Evolutionary conservation across 1,140 invertebrate species (phyloP).

Genomic region (Geopemphigus sp.): DNA sequence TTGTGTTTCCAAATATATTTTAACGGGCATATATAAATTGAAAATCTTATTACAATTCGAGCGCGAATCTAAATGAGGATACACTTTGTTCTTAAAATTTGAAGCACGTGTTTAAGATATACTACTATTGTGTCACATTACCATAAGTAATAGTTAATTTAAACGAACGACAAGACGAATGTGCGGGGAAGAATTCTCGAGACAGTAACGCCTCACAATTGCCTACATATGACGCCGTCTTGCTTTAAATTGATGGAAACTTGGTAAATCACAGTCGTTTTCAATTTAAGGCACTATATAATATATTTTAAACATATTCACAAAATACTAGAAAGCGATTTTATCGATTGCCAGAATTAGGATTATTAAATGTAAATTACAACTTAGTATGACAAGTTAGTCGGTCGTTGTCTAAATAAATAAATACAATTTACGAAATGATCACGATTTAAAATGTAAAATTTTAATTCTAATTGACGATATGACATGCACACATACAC

Average conservation of each 20-base stretch:
- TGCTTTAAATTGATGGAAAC: conserved; percentile 3
- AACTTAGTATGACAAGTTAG: neutral
- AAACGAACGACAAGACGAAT: conserved; percentile 10
- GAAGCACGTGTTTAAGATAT: neutral
- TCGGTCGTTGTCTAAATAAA: too few species aligned
- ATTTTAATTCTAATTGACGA: too few species aligned
- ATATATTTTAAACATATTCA: neutral
- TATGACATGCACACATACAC: too few species aligned
- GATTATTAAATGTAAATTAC: neutral
- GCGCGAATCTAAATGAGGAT: neutral
- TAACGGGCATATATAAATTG: neutral
- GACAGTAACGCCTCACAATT: conserved; percentile 5
- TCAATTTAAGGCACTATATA: conserved; percentile 5
- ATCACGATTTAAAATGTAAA: neutral
- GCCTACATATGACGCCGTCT: conserved; percentile 19
- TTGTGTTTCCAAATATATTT: neutral
- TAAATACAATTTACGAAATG: too few species aligned
- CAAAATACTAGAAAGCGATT: neutral
- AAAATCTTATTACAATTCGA: neutral
- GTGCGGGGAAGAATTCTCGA: neutral
- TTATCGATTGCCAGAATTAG: neutral
- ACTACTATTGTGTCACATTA: neutral
- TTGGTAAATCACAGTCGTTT: conserved; percentile 34
- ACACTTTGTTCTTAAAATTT: neutral
- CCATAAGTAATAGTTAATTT: conserved; percentile 20